Evolutionary conservation across 2,113 vertebrate species (phyloP), one percentile per base, ranked within the genome.

Genomic region (Opisthocomus hoazin): DNA sequence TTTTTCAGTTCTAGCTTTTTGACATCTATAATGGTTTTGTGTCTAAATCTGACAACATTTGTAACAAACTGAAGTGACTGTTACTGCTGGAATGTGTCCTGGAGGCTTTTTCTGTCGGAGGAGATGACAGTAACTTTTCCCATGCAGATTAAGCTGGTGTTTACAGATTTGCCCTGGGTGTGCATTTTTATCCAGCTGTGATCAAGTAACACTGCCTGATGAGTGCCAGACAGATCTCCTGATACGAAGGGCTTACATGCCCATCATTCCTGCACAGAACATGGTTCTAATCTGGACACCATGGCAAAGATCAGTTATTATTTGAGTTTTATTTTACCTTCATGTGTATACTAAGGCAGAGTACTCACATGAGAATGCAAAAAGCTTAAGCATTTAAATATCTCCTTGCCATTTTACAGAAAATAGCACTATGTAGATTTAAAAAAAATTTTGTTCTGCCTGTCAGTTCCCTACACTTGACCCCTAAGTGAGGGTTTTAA

Each of bases 111-210:
- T 97, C 98, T 99, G 98, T 99, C 98, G 97, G 94, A 97, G 96
- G 96, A 98, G 97, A 98, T 98, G 98, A 99, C 98, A 98, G 98
- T 98, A 98, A 98, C 97, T 98, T 99, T 98, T 98, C 98, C 98
- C 98, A 99, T 99, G 98, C 98, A 99, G 98, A 99, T 99, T 98
- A 99, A 98, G 98, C 98, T 99, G 98, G 98, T 99, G 98, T 99
- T 99, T 99, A 99, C 98, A 99, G 98, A 99, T 98, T 98, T 99
- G 98, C 98, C 98, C 98, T 98, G 98, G 97, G 98, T 98, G 98
- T 98, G 97, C 97, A 97, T 98, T 97, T 98, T 98, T 97, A 98
- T 98, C 98, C 99, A 83, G 98, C 98, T 99, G 98, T 98, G 98
- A 98, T 98, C 97, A 97, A 98, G 97, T 97, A 97, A 98, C 95